Evolutionary conservation across 2,797 vertebrate genomes (phyloP).

Genomic region (Bradypus variegatus): DNA sequence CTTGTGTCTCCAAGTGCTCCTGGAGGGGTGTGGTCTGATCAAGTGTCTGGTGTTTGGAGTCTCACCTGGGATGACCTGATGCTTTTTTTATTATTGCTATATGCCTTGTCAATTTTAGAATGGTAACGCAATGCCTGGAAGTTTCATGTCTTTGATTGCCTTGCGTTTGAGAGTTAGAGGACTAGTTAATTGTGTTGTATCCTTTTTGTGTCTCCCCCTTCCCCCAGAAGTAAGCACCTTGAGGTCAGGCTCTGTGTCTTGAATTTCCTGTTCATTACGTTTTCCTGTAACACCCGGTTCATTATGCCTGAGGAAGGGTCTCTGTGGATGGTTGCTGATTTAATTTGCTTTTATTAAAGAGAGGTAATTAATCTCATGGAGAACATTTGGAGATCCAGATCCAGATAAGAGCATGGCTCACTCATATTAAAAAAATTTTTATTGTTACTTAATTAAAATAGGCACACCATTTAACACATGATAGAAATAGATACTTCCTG

Average conservation of each 20-base stretch:
- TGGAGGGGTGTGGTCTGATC: not conserved
- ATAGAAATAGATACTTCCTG: not conserved
- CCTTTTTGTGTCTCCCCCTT: not conserved
- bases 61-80: not conserved
- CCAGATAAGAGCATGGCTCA: not conserved
- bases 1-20: rapidly evolving
- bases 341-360: not conserved
- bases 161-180: slow-evolving; percentile 16
- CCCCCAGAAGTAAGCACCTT: not conserved
- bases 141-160: not conserved
- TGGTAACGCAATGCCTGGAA: not conserved
- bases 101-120: not conserved
- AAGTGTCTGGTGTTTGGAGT: not conserved
- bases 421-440: not conserved
- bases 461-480: not conserved
- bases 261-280: not conserved
- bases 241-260: not conserved
- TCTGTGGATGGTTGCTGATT: not conserved
- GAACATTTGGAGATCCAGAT: not conserved
- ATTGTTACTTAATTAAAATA: not conserved
- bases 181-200: not conserved
- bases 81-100: not conserved
- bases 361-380: not conserved
- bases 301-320: not conserved
- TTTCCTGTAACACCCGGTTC: not conserved